Evolutionary conservation across 2,888 invertebrate species (phyloP).

Genomic region (Tinea semifulvella): DNA sequence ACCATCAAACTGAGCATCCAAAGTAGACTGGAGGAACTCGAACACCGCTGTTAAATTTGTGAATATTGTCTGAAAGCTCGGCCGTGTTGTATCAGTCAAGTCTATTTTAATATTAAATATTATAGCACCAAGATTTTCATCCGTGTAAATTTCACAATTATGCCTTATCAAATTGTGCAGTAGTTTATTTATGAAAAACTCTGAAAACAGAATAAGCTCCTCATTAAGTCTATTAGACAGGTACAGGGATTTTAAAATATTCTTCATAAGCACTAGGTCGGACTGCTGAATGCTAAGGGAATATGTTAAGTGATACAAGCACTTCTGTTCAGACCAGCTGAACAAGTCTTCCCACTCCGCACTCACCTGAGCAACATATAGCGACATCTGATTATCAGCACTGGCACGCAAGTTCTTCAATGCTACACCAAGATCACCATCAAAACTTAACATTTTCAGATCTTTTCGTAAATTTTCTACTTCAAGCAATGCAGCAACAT

Average conservation of each 20-base stretch:
- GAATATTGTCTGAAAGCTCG: constrained; percentile 50
- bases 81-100: constrained; percentile 36
- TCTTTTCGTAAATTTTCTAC: constrained; percentile 34
- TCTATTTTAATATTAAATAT: constrained; percentile 52
- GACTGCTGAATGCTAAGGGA: constrained; percentile 50
- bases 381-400: constrained; percentile 45
- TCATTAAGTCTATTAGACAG: constrained; percentile 45
- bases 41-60: constrained; percentile 55
- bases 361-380: constrained; percentile 49
- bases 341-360: constrained; percentile 56
- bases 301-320: constrained; percentile 40
- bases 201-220: constrained; percentile 49
- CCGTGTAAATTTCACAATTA: constrained; percentile 53
- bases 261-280: constrained; percentile 44
- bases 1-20: constrained; percentile 47
- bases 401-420: constrained; percentile 37
- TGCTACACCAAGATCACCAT: constrained; percentile 38
- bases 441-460: constrained; percentile 35
- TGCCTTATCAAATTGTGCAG: constrained; percentile 48
- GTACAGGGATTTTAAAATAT: constrained; percentile 47
- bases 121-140: constrained; percentile 50
- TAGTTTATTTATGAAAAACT: constrained; percentile 49
- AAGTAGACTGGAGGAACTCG: constrained; percentile 52
- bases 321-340: constrained; percentile 45
- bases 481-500: constrained; percentile 39